Conservation (phyloP, 1,140 invertebrate species). For the Rhysida immarginata region DNA sequence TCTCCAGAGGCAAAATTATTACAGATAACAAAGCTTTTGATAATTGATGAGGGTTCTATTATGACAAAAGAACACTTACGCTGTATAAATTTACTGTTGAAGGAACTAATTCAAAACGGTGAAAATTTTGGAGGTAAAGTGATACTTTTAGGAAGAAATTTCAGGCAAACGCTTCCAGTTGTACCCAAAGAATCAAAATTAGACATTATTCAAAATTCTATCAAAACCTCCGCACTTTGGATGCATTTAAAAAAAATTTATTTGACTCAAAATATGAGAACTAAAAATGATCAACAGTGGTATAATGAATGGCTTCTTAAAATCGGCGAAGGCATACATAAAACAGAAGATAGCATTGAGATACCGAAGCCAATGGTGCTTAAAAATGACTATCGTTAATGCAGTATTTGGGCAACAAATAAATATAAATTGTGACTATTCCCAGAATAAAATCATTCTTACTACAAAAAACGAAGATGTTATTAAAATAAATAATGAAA, state of each 20-base stretch:
- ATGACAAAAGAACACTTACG: slow-evolving; percentile 12
- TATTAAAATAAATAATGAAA: neutral
- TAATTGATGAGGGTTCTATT: neutral
- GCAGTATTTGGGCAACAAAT: neutral
- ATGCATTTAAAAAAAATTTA: too few relatives aligned
- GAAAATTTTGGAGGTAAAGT: too few relatives aligned
- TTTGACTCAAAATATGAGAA: slow-evolving; percentile 20
- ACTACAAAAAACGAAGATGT: neutral
- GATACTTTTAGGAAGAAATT: too few relatives aligned
- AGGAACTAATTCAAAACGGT: too few relatives aligned
- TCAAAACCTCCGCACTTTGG: too few relatives aligned
- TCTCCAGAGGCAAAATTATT: neutral
- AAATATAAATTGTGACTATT: neutral
- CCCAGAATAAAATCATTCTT: neutral
- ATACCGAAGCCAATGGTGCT: too few relatives aligned
- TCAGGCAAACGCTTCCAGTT: too few relatives aligned
- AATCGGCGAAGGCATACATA: slow-evolving; percentile 17
- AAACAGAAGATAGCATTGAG: too few relatives aligned
- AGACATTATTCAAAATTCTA: too few relatives aligned
- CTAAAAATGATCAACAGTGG: slow-evolving; percentile 5
- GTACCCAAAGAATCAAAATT: too few relatives aligned
- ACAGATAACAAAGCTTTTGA: neutral
- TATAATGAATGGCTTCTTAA: slow-evolving; percentile 14
- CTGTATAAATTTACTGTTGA: slow-evolving; percentile 14
- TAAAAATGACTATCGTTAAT: too few relatives aligned